Conservation (phyloP, 2,113 vertebrate species). For the Corythornis vintsioides region DNA sequence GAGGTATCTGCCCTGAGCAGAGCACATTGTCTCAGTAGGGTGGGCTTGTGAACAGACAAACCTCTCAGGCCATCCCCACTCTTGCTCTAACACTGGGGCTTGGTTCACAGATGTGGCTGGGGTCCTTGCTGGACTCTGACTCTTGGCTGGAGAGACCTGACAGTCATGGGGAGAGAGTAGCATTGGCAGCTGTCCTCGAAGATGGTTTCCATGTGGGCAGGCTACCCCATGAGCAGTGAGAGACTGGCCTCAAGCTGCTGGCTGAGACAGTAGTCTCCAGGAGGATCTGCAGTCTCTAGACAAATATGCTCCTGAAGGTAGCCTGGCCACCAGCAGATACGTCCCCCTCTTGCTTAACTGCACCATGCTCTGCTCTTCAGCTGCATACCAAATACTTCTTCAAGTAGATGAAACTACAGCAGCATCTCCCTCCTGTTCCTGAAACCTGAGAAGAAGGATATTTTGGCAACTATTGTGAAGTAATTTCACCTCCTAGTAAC, state of each 20-base stretch:
- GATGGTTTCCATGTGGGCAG: background rate
- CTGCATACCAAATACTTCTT: background rate
- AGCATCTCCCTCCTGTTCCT: background rate
- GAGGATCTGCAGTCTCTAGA: background rate
- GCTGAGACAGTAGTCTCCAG: rapidly evolving
- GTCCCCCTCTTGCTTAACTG: background rate
- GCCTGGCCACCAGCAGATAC: background rate
- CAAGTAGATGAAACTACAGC: background rate
- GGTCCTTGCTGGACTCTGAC: background rate
- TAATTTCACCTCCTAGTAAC: background rate
- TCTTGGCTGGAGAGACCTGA: background rate
- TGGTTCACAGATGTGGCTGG: background rate
- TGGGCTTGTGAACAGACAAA: background rate
- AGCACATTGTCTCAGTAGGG: background rate
- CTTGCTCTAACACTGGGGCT: background rate
- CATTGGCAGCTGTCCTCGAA: background rate
- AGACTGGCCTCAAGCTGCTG: background rate
- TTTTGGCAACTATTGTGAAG: background rate
- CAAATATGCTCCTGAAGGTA: background rate
- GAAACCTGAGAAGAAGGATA: background rate
- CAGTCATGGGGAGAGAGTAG: background rate
- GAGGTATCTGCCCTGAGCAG: background rate
- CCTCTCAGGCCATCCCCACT: rapidly evolving
- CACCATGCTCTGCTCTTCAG: background rate
- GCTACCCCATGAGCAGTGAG: background rate